These are phyloP conservation scores for Alcedo atthis DNA, from an alignment of 2,797 vertebrate genomes.

Conservation along the genomic window DNA sequence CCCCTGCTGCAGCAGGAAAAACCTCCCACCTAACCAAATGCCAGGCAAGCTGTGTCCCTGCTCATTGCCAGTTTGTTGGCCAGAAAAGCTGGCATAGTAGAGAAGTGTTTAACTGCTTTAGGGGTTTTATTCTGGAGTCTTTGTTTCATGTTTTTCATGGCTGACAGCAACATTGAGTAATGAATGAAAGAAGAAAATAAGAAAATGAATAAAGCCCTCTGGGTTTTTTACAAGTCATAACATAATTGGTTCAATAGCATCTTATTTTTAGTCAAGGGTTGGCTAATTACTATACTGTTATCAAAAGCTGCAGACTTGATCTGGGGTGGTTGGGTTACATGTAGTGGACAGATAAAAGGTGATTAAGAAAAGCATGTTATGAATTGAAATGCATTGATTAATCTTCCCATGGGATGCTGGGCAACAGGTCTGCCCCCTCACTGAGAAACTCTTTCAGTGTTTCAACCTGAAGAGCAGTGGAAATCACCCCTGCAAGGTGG, in stretches of 20 bases:
- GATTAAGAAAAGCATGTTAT: not conserved
- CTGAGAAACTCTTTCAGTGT: not conserved
- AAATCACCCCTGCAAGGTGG: not conserved
- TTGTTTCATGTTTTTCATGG: not conserved
- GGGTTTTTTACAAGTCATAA: not conserved
- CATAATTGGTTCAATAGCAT: not conserved
- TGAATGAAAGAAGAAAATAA: not conserved
- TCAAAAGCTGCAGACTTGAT: not conserved
- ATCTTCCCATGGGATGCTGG: not conserved
- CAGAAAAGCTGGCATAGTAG: not conserved
- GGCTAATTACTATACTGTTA: not conserved
- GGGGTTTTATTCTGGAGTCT: fast-evolving
- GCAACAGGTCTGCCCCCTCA: not conserved
- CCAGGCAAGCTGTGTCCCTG: not conserved
- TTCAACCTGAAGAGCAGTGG: not conserved
- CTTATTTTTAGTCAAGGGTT: not conserved
- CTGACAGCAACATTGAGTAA: not conserved
- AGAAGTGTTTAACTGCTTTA: not conserved
- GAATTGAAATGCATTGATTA: not conserved
- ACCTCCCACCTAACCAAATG: not conserved
- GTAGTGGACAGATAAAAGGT: not conserved
- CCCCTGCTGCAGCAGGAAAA: not conserved
- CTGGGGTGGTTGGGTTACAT: not conserved
- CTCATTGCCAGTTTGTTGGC: not conserved
- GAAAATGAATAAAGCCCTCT: no score